These are phyloP conservation scores for Diplogasteroides magnus DNA, from an alignment of 1,140 invertebrate species.

Conservation along the genomic window DNA sequence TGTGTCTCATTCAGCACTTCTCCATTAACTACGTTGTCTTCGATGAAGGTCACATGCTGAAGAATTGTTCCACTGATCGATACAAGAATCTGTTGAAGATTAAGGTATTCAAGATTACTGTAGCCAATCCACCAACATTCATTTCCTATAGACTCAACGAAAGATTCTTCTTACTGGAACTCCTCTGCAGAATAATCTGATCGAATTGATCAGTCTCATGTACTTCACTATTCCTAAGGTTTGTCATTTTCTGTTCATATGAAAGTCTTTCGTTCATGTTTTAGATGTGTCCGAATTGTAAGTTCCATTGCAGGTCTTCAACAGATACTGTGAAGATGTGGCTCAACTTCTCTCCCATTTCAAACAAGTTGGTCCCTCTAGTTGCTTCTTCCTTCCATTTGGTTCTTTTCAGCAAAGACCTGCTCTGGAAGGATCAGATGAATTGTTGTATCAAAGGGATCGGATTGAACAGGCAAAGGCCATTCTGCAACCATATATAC, in stretches of 20 bases:
- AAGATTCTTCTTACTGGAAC: slow-evolving; percentile 59
- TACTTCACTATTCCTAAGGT: slow-evolving; percentile 87
- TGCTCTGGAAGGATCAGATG: slow-evolving; percentile 37
- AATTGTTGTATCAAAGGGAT: slow-evolving; percentile 39
- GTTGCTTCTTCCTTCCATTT: background rate
- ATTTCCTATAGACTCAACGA: background rate
- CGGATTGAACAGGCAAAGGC: slow-evolving; percentile 74
- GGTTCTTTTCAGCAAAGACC: background rate
- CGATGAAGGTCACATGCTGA: slow-evolving; percentile 95
- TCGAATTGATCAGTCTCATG: slow-evolving; percentile 88
- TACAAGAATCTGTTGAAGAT: slow-evolving; percentile 78
- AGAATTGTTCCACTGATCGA: slow-evolving; percentile 86
- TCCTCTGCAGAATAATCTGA: slow-evolving; percentile 81
- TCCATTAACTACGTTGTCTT: slow-evolving; percentile 85
- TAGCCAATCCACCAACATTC: too few relatives aligned
- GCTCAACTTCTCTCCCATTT: slow-evolving; percentile 72
- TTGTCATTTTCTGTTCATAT: background rate
- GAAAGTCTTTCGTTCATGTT: background rate
- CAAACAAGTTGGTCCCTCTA: slow-evolving; percentile 42
- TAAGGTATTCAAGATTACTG: slow-evolving; percentile 45
- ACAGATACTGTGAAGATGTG: slow-evolving; percentile 76
- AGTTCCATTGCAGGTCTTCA: slow-evolving; percentile 66
- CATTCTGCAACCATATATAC: slow-evolving; percentile 91
- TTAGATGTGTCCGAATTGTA: background rate
- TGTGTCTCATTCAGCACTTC: slow-evolving; percentile 61